These are phyloP conservation scores for Cecidostiba fungosa DNA, from an alignment of 2,888 invertebrate genomes.

Conservation along the genomic window DNA sequence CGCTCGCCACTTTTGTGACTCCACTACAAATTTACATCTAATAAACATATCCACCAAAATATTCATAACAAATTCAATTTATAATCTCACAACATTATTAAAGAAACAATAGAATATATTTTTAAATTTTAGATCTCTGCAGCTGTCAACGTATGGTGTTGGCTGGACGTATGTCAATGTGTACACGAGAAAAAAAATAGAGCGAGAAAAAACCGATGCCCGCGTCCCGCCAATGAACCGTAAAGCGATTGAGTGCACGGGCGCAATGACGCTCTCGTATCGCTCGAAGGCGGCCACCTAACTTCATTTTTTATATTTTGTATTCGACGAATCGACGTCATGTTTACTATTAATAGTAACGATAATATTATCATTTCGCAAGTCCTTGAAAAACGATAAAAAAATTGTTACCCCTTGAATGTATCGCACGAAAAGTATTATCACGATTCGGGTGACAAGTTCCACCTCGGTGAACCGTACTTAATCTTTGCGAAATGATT, in stretches of 20 bases:
- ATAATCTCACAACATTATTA: conserved; percentile 35
- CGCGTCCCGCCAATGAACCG: conserved; percentile 61
- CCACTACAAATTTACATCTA: neutral
- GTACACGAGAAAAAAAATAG: conserved; percentile 60
- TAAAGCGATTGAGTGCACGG: conserved; percentile 62
- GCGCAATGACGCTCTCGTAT: conserved; percentile 58
- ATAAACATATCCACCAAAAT: conserved; percentile 40
- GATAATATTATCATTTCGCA: conserved; percentile 60
- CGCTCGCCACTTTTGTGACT: conserved; percentile 1
- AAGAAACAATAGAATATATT: conserved; percentile 47
- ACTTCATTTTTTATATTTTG: conserved; percentile 48
- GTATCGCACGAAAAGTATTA: conserved; percentile 47
- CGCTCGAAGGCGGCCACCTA: conserved; percentile 38
- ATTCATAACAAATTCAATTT: conserved; percentile 45
- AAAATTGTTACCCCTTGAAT: conserved; percentile 46
- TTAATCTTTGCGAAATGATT: conserved; percentile 60
- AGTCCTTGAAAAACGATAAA: conserved; percentile 53
- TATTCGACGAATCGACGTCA: conserved; percentile 61
- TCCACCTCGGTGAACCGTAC: conserved; percentile 57
- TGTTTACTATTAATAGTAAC: conserved; percentile 62
- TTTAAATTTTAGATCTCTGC: conserved; percentile 47
- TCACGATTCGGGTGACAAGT: conserved; percentile 57
- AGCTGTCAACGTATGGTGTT: conserved; percentile 41
- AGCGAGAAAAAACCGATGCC: conserved; percentile 64
- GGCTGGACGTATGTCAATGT: conserved; percentile 42